Percentiles rank a stretch among this genome's conserved stretches.
Conservation (phyloP, 2,113 vertebrate species). For the Eretmochelys imbricata region DNA sequence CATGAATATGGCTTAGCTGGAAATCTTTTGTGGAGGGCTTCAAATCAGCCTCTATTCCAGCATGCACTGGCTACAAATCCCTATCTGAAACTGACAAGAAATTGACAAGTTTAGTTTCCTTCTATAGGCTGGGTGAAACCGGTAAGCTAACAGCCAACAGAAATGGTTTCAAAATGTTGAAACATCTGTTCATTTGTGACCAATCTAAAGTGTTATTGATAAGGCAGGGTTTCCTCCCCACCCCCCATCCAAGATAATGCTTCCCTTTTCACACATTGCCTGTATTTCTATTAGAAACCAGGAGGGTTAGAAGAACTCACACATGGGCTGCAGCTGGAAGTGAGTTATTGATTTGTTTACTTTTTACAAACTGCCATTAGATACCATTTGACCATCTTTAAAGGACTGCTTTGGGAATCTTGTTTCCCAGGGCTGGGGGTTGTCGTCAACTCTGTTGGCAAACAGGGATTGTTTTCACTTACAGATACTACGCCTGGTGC, state of each 20-base stretch:
- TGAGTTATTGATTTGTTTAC: slow-evolving; percentile 39
- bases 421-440: neutral
- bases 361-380: neutral
- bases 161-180: neutral
- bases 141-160: neutral
- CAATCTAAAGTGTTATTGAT: neutral
- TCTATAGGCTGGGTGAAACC: neutral
- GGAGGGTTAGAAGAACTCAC: neutral
- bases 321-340: slow-evolving; percentile 11
- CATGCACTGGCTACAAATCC: neutral
- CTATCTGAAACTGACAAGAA: neutral
- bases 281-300: neutral
- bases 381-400: slow-evolving; percentile 24
- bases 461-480: neutral
- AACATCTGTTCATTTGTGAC: neutral
- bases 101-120: neutral
- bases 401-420: neutral
- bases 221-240: neutral
- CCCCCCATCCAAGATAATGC: neutral
- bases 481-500: neutral
- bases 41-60: neutral
- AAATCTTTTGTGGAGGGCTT: neutral
- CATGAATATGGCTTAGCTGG: neutral
- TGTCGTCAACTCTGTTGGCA: neutral
- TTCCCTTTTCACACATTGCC: neutral